Base-by-base conservation (phyloP, 2,888 invertebrate species). In the Aproaerema taeniolella region DNA sequence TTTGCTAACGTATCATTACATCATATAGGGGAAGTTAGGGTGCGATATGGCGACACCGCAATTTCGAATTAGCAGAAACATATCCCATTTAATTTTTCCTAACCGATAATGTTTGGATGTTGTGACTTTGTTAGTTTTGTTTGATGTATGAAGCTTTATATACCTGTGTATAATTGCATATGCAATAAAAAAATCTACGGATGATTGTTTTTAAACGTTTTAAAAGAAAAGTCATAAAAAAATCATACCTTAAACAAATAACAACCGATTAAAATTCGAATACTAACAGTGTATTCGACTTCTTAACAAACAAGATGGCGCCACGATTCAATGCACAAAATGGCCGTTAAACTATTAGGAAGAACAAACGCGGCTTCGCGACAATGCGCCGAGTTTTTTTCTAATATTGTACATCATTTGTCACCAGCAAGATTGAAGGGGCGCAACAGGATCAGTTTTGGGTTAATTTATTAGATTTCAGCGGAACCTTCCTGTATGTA, bases 391-490 rank as follows among this genome's bases (percentile, higher is more conserved):
- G 69, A 53, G 54, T 68, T 75, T 74, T 77, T n/a, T 75, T 71
- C 67, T 70, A 77, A 76, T 78, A 74, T 67, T 58, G 68, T 59
- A 64, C 69, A 73, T 83, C 80, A 81, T 85, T 85, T 79, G 77
- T 85, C 83, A 85, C 70, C 61, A 48, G 66, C 59, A 55, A 63
- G 63, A 62, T 65, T 57, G 57, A 51, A 60, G 70, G 77, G 70
- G 66, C 62, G 66, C 63, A 50, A 54, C 61, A 53, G 56, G 67
- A 73, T 62, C 58, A 52, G 60, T 69, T 72, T 10, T 33, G 24
- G 33, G 67, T 20, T 20, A 20, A 20, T 6, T 20, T 8, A 8
- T 20, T 6, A 20, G 20, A 20, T 20, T 4, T n/a, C 4, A 20
- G 20, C 20, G 20, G 8, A 20, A 20, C 20, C 5, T 20, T 6